These are phyloP conservation scores for Sus scrofa DNA, from an alignment of 2,113 vertebrate species.

Conservation along the genomic window T2T-Sscrofa CM000822.6:48433001-48433500, in stretches of 20 bases:
- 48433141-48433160: conserved; percentile 22
- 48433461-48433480: not conserved
- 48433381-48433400: not conserved
- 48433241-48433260: conserved; percentile 33
- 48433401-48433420: not conserved
- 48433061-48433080: not conserved
- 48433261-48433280: conserved; percentile 19
- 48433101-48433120: not conserved
- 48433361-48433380: not conserved
- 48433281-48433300: not conserved
- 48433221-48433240: not conserved
- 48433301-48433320: not conserved
- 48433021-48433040: not conserved
- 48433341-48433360: not conserved
- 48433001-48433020: not conserved
- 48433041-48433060: not conserved
- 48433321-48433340: not conserved
- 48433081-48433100: not conserved
- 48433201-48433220: not conserved
- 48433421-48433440: not conserved
- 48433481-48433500: not conserved
- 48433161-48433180: not conserved
- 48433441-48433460: not conserved
- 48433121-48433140: not conserved
- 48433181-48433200: not conserved